Evolutionary conservation across 1,140 invertebrate species (phyloP).

Genomic region (Trachymyrmex septentrionalis): DNA sequence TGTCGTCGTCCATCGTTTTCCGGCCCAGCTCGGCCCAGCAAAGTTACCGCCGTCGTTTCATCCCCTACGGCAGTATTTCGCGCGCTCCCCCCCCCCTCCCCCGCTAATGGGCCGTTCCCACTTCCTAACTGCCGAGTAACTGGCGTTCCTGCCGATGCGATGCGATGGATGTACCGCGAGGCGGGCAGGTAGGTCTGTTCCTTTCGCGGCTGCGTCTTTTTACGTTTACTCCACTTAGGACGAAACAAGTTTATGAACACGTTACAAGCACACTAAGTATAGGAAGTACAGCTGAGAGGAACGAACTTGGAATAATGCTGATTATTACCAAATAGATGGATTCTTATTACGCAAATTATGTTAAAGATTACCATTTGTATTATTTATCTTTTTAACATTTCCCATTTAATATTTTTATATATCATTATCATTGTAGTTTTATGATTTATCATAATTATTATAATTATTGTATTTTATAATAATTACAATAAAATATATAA

Average conservation of each 20-base stretch:
- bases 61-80: slow-evolving; percentile 33
- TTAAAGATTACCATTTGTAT: background rate
- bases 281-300: background rate
- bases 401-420: too few relatives aligned
- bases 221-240: background rate
- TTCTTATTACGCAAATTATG: background rate
- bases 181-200: background rate
- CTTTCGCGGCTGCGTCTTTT: slow-evolving; percentile 25
- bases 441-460: background rate
- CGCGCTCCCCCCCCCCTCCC: too few relatives aligned
- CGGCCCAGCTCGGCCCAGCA: slow-evolving; percentile 21
- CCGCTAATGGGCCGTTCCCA: slow-evolving; percentile 25
- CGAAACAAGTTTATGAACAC: slow-evolving; percentile 7
- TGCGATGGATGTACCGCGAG: slow-evolving; percentile 14
- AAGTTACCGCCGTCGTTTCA: slow-evolving; percentile 49
- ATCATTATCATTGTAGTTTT: background rate
- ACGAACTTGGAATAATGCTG: background rate
- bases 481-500: too few relatives aligned
- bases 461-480: background rate
- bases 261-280: slow-evolving; percentile 1
- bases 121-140: slow-evolving; percentile 43
- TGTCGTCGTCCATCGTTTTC: slow-evolving; percentile 60
- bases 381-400: background rate
- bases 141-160: background rate
- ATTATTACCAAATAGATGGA: background rate